Conservation (phyloP, 2,888 invertebrate genomes). For the Oscheius sp. region DNA sequence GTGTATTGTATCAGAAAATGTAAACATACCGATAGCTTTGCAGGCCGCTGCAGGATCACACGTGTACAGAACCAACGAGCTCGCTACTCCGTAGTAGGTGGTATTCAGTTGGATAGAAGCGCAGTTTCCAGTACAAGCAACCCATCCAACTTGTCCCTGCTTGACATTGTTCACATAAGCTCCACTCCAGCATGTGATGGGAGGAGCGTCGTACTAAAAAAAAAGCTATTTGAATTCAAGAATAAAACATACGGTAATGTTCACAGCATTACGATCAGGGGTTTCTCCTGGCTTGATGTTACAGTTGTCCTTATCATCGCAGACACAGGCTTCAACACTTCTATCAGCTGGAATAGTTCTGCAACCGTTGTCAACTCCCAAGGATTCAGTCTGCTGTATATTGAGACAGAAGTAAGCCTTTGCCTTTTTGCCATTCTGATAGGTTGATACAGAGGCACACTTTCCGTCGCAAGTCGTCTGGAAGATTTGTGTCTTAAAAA, state of each 20-base stretch:
- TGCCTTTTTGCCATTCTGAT: slow-evolving; percentile 39
- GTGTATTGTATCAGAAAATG: no score
- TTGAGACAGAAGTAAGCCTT: slow-evolving; percentile 53
- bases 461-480: slow-evolving; percentile 45
- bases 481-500: background rate
- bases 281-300: no score
- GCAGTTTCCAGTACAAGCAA: slow-evolving; percentile 30
- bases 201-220: slow-evolving; percentile 38
- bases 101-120: slow-evolving; percentile 31
- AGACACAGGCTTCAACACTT: slow-evolving; percentile 43
- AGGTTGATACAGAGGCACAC: slow-evolving; percentile 52
- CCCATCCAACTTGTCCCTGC: slow-evolving; percentile 36
- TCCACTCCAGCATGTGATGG: slow-evolving; percentile 54
- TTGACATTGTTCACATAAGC: slow-evolving; percentile 48
- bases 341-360: slow-evolving; percentile 38
- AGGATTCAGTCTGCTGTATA: slow-evolving; percentile 35
- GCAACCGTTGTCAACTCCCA: slow-evolving; percentile 37
- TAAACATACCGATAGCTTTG: slow-evolving; percentile 31
- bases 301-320: no score
- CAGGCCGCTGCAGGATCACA: slow-evolving; percentile 54
- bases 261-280: no score
- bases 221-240: slow-evolving; percentile 13
- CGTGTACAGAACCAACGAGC: slow-evolving; percentile 44
- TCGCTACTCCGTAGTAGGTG: slow-evolving; percentile 15
- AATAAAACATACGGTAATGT: background rate